These are phyloP conservation scores for Pica pica DNA, from an alignment of 2,113 vertebrate genomes.

Conservation along the genomic window DNA sequence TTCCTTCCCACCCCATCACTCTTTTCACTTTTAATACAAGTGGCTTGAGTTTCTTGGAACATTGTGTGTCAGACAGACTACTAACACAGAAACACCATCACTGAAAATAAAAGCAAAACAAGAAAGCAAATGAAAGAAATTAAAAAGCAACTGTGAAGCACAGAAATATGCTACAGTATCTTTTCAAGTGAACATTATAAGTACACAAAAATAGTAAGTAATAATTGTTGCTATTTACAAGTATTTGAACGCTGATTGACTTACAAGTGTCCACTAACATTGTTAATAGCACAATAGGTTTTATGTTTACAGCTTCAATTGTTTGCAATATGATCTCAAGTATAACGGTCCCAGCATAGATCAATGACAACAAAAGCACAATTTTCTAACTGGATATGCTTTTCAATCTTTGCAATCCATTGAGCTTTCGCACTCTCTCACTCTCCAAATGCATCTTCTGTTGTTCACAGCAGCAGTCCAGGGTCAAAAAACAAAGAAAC, in stretches of 20 bases:
- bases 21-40: constrained; percentile 50
- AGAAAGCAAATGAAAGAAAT: constrained; percentile 66
- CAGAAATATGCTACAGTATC: constrained; percentile 79
- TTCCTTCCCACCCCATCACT: neutral
- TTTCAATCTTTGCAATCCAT: constrained; percentile 77
- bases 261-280: constrained; percentile 93
- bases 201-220: constrained; percentile 96
- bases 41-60: constrained; percentile 68
- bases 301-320: constrained; percentile 80
- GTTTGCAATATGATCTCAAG: constrained; percentile 87
- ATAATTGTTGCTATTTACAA: constrained; percentile 96
- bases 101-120: constrained; percentile 68
- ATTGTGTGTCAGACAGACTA: constrained; percentile 79
- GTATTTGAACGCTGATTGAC: constrained; percentile 91
- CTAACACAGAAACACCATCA: constrained; percentile 74
- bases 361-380: constrained; percentile 92
- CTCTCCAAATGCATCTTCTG: constrained; percentile 75
- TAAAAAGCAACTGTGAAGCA: constrained; percentile 77
- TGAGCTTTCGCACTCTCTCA: constrained; percentile 42
- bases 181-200: constrained; percentile 84
- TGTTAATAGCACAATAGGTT: constrained; percentile 91
- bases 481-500: constrained; percentile 69
- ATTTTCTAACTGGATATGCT: constrained; percentile 87
- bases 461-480: constrained; percentile 82
- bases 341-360: constrained; percentile 91